Conservation (phyloP, 2,113 vertebrate species). For the Cochlearius cochlearius region DNA sequence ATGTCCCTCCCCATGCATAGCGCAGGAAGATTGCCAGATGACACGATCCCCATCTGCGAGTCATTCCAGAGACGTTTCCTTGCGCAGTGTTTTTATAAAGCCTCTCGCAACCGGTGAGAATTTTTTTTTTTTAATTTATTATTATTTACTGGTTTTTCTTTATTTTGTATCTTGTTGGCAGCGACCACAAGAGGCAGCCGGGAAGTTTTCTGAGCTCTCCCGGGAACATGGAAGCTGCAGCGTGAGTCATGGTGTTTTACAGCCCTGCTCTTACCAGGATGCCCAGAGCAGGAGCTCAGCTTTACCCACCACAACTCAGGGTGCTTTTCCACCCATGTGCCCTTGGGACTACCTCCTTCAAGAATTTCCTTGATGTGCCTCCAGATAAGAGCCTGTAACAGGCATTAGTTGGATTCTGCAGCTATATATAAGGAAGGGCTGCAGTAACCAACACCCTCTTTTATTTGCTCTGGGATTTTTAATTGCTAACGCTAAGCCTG, state of each 20-base stretch:
- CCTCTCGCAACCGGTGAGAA: not conserved
- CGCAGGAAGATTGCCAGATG: not conserved
- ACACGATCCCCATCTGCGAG: accelerated
- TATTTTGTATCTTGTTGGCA: not conserved
- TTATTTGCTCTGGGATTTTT: slow-evolving; percentile 41
- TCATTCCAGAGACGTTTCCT: not conserved
- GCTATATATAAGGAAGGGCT: not conserved
- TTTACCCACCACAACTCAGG: not conserved
- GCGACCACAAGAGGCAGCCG: not conserved
- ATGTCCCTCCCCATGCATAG: not conserved
- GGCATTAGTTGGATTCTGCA: not conserved
- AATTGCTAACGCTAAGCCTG: not conserved
- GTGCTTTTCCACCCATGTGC: not conserved
- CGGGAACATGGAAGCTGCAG: not conserved
- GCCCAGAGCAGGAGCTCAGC: not conserved
- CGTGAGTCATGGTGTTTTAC: accelerated
- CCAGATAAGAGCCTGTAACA: not conserved
- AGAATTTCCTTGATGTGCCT: slow-evolving; percentile 8
- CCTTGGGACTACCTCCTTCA: not conserved
- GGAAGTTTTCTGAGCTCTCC: not conserved
- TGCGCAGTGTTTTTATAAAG: not conserved
- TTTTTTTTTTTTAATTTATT: not conserved
- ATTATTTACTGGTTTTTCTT: not conserved
- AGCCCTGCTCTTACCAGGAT: not conserved
- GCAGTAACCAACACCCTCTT: not conserved